Conservation (phyloP, 2,888 invertebrate genomes). For the Nesidiocoris tenuis region DNA sequence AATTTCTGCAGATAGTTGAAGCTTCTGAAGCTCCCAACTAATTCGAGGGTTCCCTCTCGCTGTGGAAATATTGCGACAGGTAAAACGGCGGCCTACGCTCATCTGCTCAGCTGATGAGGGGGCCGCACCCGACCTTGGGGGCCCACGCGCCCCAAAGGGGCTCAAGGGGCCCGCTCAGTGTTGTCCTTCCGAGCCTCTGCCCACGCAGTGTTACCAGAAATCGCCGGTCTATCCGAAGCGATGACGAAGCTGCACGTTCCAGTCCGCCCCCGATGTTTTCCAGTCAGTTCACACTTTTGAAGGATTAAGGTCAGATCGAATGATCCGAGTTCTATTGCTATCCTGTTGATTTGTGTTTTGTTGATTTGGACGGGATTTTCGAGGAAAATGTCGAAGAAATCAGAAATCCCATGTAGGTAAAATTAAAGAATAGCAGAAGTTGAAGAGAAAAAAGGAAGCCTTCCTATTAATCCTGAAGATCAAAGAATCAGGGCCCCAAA, state of each 20-base stretch:
- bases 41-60: not conserved
- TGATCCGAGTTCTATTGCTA: too few species aligned
- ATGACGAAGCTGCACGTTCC: not conserved
- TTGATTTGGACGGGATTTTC: too few species aligned
- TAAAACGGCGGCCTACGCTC: conserved; percentile 8
- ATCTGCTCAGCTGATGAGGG: conserved; percentile 17
- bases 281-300: not conserved
- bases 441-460: too few species aligned
- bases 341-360: too few species aligned
- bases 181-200: not conserved
- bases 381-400: too few species aligned
- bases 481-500: too few species aligned
- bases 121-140: not conserved
- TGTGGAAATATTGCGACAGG: conserved; percentile 22
- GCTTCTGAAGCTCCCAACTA: not conserved
- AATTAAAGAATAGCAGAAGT: too few species aligned
- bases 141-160: not conserved
- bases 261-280: not conserved
- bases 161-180: not conserved
- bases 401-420: too few species aligned
- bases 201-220: not conserved
- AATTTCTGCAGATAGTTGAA: too few species aligned
- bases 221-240: not conserved
- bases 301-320: not conserved
- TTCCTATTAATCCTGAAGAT: too few species aligned